Percentiles rank a stretch among this genome's conserved stretches.
Evolutionary conservation across 2,797 vertebrate species (phyloP).

Genomic region (Neoniphon sammara): DNA sequence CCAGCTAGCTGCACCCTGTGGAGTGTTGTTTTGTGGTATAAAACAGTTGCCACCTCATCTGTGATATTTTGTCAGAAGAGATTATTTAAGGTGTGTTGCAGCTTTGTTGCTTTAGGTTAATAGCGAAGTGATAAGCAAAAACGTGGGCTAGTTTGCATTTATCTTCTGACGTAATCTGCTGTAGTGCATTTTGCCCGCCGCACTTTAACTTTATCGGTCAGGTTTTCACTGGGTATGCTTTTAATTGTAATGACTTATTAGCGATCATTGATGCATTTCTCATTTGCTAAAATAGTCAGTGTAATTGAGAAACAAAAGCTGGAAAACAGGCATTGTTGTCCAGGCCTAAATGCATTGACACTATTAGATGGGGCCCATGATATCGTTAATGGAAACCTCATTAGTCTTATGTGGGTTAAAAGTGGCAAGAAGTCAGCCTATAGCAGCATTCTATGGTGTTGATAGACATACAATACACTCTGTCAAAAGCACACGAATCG

Average conservation of each 20-base stretch:
- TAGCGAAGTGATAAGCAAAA: background rate
- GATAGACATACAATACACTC: slow-evolving; percentile 54
- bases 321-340: slow-evolving; percentile 12
- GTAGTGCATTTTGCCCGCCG: background rate
- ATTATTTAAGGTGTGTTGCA: background rate
- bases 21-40: slow-evolving; percentile 23
- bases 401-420: slow-evolving; percentile 56
- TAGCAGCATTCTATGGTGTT: slow-evolving; percentile 49
- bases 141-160: background rate
- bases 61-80: slow-evolving; percentile 19
- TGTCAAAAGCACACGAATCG: slow-evolving; percentile 11
- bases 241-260: slow-evolving; percentile 24
- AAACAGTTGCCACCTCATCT: slow-evolving; percentile 60
- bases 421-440: slow-evolving; percentile 46
- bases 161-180: background rate
- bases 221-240: background rate
- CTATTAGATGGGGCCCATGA: slow-evolving; percentile 54
- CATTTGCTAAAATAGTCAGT: slow-evolving; percentile 32
- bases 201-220: background rate
- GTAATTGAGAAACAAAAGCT: slow-evolving; percentile 38
- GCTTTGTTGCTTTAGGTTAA: background rate
- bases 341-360: slow-evolving; percentile 45
- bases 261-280: slow-evolving; percentile 11
- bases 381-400: slow-evolving; percentile 67
- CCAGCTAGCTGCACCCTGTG: slow-evolving; percentile 41